Percentiles rank a stretch among this genome's conserved stretches.
These are phyloP conservation scores for Harpalus rubripes DNA, from an alignment of 2,888 invertebrate genomes.

Conservation along the genomic window DNA sequence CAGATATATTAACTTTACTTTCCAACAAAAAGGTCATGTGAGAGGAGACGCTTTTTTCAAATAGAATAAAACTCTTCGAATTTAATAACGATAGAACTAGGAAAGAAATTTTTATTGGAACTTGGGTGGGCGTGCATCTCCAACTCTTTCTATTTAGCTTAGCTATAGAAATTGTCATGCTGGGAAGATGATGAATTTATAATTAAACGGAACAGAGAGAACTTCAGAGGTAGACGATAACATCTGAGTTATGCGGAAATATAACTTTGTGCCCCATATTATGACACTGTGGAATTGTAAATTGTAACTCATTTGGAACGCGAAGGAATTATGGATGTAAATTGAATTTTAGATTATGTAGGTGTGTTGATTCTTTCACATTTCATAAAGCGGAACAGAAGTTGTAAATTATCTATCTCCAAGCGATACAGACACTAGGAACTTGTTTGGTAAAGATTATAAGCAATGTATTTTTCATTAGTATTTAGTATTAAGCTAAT, in stretches of 20 bases:
- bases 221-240: neutral
- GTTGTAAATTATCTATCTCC: neutral
- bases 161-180: neutral
- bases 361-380: neutral
- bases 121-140: neutral
- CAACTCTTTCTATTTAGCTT: neutral
- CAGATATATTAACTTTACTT: neutral
- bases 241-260: constrained; percentile 10
- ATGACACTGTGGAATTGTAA: constrained; percentile 10
- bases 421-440: neutral
- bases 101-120: constrained; percentile 1
- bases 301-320: neutral
- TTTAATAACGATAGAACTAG: constrained; percentile 9
- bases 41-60: neutral
- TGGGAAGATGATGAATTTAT: constrained; percentile 29
- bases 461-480: neutral
- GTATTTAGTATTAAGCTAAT: neutral
- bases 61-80: neutral
- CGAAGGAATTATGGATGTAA: constrained; percentile 2
- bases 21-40: neutral
- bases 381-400: neutral
- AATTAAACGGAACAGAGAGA: neutral
- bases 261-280: neutral
- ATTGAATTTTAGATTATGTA: constrained; percentile 11
- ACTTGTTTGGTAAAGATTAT: neutral